Conservation (phyloP, 2,888 invertebrate genomes). For the Poecilobothrus nobilitatus region DNA sequence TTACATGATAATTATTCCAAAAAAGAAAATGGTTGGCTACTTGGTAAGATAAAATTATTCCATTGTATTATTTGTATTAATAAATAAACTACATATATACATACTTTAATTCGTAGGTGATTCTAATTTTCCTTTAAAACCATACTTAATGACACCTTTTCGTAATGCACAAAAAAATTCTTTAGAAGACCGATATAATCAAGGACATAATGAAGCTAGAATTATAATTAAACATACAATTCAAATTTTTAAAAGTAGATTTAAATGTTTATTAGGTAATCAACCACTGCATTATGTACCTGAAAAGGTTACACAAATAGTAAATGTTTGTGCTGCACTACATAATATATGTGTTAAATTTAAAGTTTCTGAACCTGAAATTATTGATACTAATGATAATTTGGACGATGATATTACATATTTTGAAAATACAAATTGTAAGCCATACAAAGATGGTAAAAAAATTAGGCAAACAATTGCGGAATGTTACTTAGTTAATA, state of each 20-base stretch:
- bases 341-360: slow-evolving; percentile 4
- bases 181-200: background rate
- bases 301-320: background rate
- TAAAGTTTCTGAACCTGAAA: background rate
- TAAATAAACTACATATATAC: too few species aligned
- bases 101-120: background rate
- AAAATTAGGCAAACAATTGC: too few species aligned
- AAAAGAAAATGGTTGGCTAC: too few species aligned
- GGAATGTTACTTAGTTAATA: too few species aligned
- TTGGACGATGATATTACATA: too few species aligned
- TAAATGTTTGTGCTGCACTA: background rate
- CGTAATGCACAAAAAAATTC: background rate
- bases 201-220: background rate
- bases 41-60: too few species aligned
- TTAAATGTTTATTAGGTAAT: background rate
- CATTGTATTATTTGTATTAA: too few species aligned
- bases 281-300: background rate
- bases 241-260: slow-evolving; percentile 3
- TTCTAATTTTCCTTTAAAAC: background rate
- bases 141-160: background rate
- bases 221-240: slow-evolving; percentile 4
- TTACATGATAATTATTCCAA: too few species aligned
- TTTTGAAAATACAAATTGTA: too few species aligned
- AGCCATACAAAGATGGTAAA: too few species aligned
- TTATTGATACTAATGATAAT: too few species aligned